Conservation (phyloP, 92 coral and sea anemone genomes). For the Parazoanthus atlanticus region DNA sequence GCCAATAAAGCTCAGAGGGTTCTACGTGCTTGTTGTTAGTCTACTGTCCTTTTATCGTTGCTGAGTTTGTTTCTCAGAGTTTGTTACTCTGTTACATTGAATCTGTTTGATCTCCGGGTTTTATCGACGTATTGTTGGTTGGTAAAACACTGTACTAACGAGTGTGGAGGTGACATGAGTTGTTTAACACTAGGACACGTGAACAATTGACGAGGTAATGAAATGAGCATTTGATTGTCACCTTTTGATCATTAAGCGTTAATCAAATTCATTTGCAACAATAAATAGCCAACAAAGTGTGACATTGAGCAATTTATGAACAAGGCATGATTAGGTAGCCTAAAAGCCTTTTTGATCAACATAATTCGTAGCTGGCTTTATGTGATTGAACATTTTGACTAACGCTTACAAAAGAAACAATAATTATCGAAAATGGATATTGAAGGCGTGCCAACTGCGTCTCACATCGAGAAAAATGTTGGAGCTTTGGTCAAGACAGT, state of each 20-base stretch:
- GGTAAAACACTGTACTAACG: not conserved
- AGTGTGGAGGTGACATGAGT: not conserved
- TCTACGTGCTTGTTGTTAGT: not conserved
- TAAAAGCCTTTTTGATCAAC: no score
- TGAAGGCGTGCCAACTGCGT: no score
- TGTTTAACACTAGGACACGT: conserved; percentile 21
- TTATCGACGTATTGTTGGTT: conserved; percentile 10
- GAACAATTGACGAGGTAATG: conserved; percentile 33
- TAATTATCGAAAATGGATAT: no score
- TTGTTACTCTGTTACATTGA: conserved; percentile 1
- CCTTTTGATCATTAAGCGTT: conserved; percentile 25
- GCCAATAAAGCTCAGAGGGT: not conserved
- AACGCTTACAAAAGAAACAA: no score
- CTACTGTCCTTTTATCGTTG: not conserved
- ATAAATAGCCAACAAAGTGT: conserved; percentile 31
- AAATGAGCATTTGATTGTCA: conserved; percentile 27
- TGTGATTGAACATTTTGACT: not conserved
- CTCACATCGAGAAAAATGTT: no score
- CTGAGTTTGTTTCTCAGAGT: not conserved
- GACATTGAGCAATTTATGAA: conserved; percentile 9
- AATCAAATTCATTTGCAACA: conserved; percentile 36
- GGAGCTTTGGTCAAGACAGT: no score
- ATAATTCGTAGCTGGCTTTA: no score
- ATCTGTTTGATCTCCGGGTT: conserved; percentile 3
- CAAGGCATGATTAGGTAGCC: not conserved